Percentiles rank a stretch among this genome's conserved stretches.
These are phyloP conservation scores for Meloe dianella DNA, from an alignment of 2,888 invertebrate genomes.

Conservation along the genomic window DNA sequence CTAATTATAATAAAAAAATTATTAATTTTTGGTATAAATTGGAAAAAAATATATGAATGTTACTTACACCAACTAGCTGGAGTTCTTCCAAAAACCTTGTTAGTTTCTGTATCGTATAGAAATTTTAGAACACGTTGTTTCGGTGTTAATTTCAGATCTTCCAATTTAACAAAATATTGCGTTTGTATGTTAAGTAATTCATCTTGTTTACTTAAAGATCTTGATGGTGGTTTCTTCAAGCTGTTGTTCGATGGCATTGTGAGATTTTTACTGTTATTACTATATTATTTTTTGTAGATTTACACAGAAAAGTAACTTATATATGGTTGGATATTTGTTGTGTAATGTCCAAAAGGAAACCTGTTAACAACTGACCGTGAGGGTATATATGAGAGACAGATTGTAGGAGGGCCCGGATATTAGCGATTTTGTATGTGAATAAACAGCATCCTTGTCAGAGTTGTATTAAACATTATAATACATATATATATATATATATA, in stretches of 20 bases:
- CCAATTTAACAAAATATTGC: constrained; percentile 71
- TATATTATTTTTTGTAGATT: background rate
- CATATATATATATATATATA: no score
- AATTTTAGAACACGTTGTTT: constrained; percentile 69
- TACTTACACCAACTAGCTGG: constrained; percentile 85
- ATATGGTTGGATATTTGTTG: background rate
- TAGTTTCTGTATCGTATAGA: constrained; percentile 78
- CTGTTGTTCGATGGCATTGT: constrained; percentile 39
- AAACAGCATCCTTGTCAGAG: constrained; percentile 60
- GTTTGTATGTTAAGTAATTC: constrained; percentile 54
- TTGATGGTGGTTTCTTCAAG: constrained; percentile 38
- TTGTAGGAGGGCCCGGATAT: constrained; percentile 60
- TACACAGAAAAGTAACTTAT: background rate
- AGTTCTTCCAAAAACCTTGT: constrained; percentile 78
- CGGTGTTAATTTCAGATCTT: constrained; percentile 64
- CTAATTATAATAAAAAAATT: no score
- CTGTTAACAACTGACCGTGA: constrained; percentile 36
- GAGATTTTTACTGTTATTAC: background rate
- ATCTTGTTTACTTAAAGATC: constrained; percentile 54
- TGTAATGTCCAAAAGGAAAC: background rate
- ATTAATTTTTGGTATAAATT: no score
- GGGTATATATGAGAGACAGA: constrained; percentile 40
- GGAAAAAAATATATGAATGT: no score
- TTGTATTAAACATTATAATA: constrained; percentile 36
- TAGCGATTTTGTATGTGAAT: constrained; percentile 61